phyloP scores from a whole-genome alignment of 1,140 invertebrate species.

The Diorhabda carinulata region DNA sequence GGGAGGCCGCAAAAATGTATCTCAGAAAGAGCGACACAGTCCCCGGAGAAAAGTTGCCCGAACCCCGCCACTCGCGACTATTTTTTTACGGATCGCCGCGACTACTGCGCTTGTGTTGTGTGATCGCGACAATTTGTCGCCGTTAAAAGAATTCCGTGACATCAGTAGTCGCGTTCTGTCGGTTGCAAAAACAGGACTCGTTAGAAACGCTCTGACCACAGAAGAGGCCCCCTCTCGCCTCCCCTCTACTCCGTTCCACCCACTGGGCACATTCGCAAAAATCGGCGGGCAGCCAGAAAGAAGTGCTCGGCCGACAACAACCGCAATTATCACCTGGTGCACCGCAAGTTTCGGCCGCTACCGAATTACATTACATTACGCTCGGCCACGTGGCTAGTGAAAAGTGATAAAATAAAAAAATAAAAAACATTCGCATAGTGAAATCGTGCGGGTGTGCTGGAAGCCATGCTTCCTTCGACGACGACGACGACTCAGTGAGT shows the following conservation, averaged over 20 bases:
- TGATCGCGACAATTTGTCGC: conserved; percentile 49
- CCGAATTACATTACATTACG: conserved; percentile 23
- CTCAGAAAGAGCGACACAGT: conserved; percentile 23
- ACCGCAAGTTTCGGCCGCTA: conserved; percentile 26
- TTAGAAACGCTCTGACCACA: conserved; percentile 37
- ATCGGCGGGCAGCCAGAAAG: conserved; percentile 52
- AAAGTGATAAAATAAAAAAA: conserved; percentile 9
- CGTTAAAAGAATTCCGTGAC: conserved; percentile 50
- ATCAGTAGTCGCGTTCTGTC: conserved; percentile 48
- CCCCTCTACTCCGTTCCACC: conserved; percentile 44
- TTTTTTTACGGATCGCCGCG: conserved; percentile 36
- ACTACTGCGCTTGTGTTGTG: conserved; percentile 43
- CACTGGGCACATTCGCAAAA: conserved; percentile 54
- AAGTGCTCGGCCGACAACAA: conserved; percentile 39
- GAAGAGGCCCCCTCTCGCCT: conserved; percentile 27
- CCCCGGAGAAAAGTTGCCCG: conserved; percentile 26
- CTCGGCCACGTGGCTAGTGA: conserved; percentile 25
- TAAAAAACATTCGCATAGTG: conserved; percentile 6
- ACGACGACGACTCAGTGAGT: conserved; percentile 45
- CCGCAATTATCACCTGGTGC: conserved; percentile 48
- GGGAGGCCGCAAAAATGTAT: conserved; percentile 29
- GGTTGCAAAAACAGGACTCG: conserved; percentile 47
- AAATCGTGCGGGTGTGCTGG: conserved; percentile 31
- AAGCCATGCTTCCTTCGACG: conserved; percentile 45
- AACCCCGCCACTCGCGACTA: conserved; percentile 32